Conservation (phyloP, 2,888 invertebrate genomes). For the Crematogaster levior region DNA sequence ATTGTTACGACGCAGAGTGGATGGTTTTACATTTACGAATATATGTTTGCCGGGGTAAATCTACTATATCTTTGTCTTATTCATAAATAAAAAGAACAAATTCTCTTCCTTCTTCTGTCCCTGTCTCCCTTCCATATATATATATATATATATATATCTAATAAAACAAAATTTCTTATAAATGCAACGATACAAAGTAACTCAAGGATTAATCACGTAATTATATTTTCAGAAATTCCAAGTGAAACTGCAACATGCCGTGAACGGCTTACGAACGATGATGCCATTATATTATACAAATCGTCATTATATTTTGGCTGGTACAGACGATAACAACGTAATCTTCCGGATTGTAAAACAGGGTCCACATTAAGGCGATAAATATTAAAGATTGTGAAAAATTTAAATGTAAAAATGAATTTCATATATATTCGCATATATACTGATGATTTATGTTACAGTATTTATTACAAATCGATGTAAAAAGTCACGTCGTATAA, state of each 20-base stretch:
- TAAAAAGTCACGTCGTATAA: background rate
- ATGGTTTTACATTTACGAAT: conserved; percentile 77
- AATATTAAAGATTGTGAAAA: background rate
- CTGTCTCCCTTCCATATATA: too few species aligned
- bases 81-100: background rate
- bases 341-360: conserved; percentile 76
- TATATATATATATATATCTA: too few species aligned
- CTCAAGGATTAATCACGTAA: background rate
- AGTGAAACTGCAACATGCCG: conserved; percentile 67
- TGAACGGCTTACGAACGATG: conserved; percentile 73
- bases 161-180: background rate
- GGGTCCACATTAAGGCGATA: conserved; percentile 57
- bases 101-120: background rate
- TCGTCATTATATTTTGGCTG: conserved; percentile 75
- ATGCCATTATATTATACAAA: conserved; percentile 72
- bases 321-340: conserved; percentile 72
- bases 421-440: background rate
- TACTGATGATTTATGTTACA: background rate
- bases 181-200: background rate
- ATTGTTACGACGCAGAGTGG: conserved; percentile 76
- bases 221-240: conserved; percentile 77
- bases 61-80: background rate
- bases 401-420: background rate
- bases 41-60: conserved; percentile 72
- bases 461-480: background rate